Evolutionary conservation across 1,140 invertebrate genomes (phyloP).

Genomic region (Hyles vespertilio): DNA sequence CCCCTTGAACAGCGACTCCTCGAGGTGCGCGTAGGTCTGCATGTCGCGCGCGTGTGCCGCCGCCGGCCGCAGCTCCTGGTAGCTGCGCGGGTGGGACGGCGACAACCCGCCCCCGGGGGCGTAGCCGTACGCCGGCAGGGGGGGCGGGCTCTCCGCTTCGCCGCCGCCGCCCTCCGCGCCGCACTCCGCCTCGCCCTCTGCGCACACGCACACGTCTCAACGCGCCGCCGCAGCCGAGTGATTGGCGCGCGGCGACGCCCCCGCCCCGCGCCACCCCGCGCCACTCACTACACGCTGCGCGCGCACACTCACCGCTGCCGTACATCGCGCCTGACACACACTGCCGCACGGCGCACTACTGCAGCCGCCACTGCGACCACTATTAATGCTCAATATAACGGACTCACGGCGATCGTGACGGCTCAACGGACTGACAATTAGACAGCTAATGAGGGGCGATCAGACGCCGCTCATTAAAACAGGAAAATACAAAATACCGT

Average conservation of each 20-base stretch:
- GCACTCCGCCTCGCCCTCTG: slow-evolving; percentile 55
- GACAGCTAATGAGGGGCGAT: neutral
- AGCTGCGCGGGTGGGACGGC: slow-evolving; percentile 33
- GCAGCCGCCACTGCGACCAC: neutral
- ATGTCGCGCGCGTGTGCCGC: slow-evolving; percentile 55
- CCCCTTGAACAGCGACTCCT: slow-evolving; percentile 54
- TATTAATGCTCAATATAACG: neutral
- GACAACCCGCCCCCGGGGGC: slow-evolving; percentile 40
- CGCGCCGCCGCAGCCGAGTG: neutral
- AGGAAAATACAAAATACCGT: neutral
- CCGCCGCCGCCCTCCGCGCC: slow-evolving; percentile 36
- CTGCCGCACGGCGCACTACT: neutral
- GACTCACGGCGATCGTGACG: neutral
- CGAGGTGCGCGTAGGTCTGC: slow-evolving; percentile 60
- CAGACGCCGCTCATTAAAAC: neutral
- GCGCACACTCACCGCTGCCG: neutral
- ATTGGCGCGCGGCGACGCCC: slow-evolving; percentile 2
- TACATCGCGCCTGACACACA: neutral
- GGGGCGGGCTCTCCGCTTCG: slow-evolving; percentile 48
- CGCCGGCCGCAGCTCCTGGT: slow-evolving; percentile 44
- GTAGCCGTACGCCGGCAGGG: slow-evolving; percentile 45
- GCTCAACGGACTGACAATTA: neutral
- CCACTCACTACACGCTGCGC: neutral
- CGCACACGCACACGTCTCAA: slow-evolving; percentile 36
- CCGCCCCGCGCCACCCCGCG: neutral